These are phyloP conservation scores for Magallana angulata DNA, from an alignment of 1,140 invertebrate species.

Conservation along the genomic window DNA sequence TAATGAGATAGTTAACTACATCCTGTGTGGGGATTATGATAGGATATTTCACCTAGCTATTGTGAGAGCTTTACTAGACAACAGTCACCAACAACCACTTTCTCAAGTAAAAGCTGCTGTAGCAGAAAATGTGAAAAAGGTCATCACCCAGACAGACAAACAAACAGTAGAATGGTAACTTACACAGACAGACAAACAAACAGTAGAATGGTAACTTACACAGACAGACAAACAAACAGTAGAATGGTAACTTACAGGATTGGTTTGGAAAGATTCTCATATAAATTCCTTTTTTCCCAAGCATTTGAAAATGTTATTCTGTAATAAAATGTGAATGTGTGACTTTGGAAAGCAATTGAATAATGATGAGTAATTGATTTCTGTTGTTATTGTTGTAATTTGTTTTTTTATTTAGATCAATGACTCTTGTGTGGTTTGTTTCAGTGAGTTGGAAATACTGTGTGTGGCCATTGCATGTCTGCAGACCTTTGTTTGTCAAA, in stretches of 20 bases:
- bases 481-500: conserved; percentile 87
- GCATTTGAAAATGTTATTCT: too few species aligned
- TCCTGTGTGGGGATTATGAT: not conserved
- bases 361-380: too few species aligned
- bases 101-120: not conserved
- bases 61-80: not conserved
- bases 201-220: not conserved
- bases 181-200: conserved; percentile 16
- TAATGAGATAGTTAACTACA: not conserved
- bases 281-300: too few species aligned
- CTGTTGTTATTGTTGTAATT: too few species aligned
- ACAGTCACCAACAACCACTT: not conserved
- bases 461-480: conserved; percentile 83
- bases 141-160: conserved; percentile 8
- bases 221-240: not conserved
- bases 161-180: conserved; percentile 20
- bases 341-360: too few species aligned
- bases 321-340: too few species aligned
- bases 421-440: not conserved
- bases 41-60: not conserved
- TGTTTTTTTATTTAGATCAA: too few species aligned
- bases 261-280: too few species aligned
- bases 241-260: not conserved
- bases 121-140: not conserved
- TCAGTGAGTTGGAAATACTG: conserved; percentile 73